phyloP scores from a whole-genome alignment of 2,797 vertebrate genomes.

The Triplophysa bombifrons region DNA sequence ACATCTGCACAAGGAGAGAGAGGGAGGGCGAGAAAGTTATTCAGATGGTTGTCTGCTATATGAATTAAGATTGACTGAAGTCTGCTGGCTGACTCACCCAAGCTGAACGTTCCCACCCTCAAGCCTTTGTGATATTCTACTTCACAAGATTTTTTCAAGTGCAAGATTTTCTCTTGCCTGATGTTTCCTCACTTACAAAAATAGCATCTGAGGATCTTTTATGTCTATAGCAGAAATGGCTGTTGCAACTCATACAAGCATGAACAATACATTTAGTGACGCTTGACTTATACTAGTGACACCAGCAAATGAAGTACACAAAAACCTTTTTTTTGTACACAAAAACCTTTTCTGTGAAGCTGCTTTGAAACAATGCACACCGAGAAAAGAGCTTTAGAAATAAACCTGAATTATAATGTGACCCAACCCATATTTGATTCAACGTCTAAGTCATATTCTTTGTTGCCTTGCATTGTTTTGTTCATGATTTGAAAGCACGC shows the following conservation, averaged over 20 bases:
- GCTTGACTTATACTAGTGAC: background rate
- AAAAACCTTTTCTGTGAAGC: too few species aligned
- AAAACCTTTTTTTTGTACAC: too few species aligned
- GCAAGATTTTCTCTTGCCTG: background rate
- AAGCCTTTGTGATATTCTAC: background rate
- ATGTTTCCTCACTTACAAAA: too few species aligned
- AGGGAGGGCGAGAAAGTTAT: background rate
- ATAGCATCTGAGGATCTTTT: background rate
- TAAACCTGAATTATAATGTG: background rate
- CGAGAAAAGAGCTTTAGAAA: background rate
- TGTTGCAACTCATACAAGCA: too few species aligned
- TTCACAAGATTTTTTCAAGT: background rate
- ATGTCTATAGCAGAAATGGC: too few species aligned
- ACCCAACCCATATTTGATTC: background rate
- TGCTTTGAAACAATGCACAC: too few species aligned
- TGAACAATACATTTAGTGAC: too few species aligned
- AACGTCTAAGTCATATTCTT: background rate
- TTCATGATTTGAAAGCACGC: background rate
- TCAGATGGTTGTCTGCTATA: background rate
- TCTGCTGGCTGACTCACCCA: background rate
- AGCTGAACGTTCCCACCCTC: background rate
- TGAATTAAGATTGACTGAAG: conserved; percentile 1
- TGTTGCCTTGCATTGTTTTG: background rate
- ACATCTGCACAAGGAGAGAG: conserved; percentile 13
- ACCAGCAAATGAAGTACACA: background rate